phyloP scores from a whole-genome alignment of 1,140 invertebrate genomes.

The Leptinotarsa texana region DNA sequence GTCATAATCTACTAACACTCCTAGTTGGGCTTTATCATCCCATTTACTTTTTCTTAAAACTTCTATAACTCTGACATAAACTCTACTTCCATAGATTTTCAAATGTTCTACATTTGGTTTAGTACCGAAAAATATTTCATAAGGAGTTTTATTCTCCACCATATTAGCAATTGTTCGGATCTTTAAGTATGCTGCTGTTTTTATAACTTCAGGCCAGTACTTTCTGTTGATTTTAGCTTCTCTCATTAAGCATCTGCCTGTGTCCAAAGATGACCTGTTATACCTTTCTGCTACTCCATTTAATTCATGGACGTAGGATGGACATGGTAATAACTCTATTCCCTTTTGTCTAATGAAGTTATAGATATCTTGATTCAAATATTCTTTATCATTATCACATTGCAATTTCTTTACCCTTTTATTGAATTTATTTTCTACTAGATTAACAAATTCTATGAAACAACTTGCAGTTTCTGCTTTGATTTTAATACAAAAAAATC shows the following conservation, averaged over 20 bases:
- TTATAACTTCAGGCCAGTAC: slow-evolving; percentile 43
- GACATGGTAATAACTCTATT: slow-evolving; percentile 43
- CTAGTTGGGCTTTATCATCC: slow-evolving; percentile 48
- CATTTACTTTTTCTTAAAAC: slow-evolving; percentile 48
- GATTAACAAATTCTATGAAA: slow-evolving; percentile 40
- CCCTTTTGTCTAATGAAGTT: slow-evolving; percentile 37
- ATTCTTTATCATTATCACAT: slow-evolving; percentile 15
- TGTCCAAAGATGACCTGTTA: slow-evolving; percentile 43
- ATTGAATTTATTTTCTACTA: slow-evolving; percentile 31
- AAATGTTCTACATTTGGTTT: slow-evolving; percentile 44
- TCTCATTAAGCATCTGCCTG: slow-evolving; percentile 40
- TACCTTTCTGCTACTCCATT: slow-evolving; percentile 42
- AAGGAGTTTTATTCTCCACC: slow-evolving; percentile 39
- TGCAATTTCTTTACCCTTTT: no score
- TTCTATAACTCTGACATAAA: slow-evolving; percentile 41
- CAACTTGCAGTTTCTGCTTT: slow-evolving; percentile 48
- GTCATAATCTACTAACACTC: not conserved
- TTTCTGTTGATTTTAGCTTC: slow-evolving; percentile 36
- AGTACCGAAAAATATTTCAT: slow-evolving; percentile 41
- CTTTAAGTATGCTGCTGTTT: slow-evolving; percentile 41
- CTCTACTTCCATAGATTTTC: slow-evolving; percentile 46
- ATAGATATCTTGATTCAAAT: slow-evolving; percentile 30
- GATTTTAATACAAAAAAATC: slow-evolving; percentile 50
- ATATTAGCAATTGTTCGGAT: slow-evolving; percentile 30
- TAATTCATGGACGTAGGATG: slow-evolving; percentile 36